Evolutionary conservation across 2,888 invertebrate species (phyloP), one percentile per base, ranked within the genome.

Genomic region (Lydus trimaculatus): DNA sequence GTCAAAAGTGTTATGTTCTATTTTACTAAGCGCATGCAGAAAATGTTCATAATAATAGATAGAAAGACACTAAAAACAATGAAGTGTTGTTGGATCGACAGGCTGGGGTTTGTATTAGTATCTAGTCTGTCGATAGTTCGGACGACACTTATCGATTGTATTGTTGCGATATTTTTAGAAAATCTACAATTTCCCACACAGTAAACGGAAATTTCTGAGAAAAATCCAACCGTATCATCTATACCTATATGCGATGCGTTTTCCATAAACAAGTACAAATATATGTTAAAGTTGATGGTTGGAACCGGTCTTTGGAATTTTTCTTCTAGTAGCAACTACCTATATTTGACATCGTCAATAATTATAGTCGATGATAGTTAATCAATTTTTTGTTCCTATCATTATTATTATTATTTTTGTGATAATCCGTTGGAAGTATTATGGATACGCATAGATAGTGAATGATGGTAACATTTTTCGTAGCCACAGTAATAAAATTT

Each of bases 1-100:
- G 79, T 80, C 79, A 78, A 78, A 80, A 78, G 77, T 78, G 76
- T 79, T 78, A 76, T 78, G 78, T 76, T 78, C 75, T 74, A 61
- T 65, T 58, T 63, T 63, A 68, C 73, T 43, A 43, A 13, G 17
- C 7, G 48, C 11, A n/a, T 73, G 77, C 78, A 79, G 77, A 78
- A 79, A 80, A 80, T 79, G 76, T 76, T 63, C 17, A 56, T 56
- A 39, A 58, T 31, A 33, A 70, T 67, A 61, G 67, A 70, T 72
- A 75, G 69, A 62, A 66, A 72, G 75, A 73, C 75, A 78, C 76
- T 76, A 79, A 75, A 78, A 75, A 78, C 78, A 78, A 78, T 76
- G 65, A 69, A 72, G 65, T 52, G 9, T 11, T 20, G 48, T 52
- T 75, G 76, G 73, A 73, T 77, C 43, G 78, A 76, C 76, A 76